Conservation (phyloP, 2,888 invertebrate species). For the Chrysolina haemoptera region DNA sequence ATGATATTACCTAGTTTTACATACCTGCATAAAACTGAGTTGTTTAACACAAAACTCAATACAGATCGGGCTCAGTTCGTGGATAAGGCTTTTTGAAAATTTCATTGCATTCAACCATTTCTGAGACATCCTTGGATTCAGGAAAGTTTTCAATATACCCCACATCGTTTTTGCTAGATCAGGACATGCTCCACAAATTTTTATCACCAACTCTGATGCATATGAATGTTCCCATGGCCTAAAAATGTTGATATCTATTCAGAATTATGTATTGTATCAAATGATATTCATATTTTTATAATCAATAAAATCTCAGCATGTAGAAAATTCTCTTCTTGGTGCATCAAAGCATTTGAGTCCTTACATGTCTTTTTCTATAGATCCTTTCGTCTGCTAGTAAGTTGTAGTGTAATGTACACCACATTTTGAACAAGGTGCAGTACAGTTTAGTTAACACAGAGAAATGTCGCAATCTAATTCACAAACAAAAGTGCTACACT, state of each 20-base stretch:
- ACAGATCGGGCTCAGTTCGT: slow-evolving; percentile 71
- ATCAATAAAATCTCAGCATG: no score
- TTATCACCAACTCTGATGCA: slow-evolving; percentile 76
- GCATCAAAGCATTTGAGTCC: no score
- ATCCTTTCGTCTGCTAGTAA: no score
- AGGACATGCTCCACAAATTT: slow-evolving; percentile 79
- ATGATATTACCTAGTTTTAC: not conserved
- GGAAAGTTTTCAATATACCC: slow-evolving; percentile 73
- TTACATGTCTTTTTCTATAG: no score
- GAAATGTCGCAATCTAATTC: no score
- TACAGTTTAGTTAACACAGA: no score
- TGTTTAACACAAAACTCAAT: slow-evolving; percentile 70
- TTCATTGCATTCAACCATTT: slow-evolving; percentile 72
- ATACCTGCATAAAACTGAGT: slow-evolving; percentile 71
- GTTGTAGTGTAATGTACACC: no score
- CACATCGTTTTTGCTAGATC: slow-evolving; percentile 80
- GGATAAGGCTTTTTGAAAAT: slow-evolving; percentile 71
- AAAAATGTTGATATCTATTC: not conserved
- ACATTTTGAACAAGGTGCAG: no score
- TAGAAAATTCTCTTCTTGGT: no score
- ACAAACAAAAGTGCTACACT: no score
- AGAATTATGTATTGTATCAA: no score
- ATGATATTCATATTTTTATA: no score
- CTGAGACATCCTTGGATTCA: slow-evolving; percentile 75
- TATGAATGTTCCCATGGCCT: slow-evolving; percentile 79